phyloP scores from a whole-genome alignment of 2,888 invertebrate species.

The Bugula neritina region DNA sequence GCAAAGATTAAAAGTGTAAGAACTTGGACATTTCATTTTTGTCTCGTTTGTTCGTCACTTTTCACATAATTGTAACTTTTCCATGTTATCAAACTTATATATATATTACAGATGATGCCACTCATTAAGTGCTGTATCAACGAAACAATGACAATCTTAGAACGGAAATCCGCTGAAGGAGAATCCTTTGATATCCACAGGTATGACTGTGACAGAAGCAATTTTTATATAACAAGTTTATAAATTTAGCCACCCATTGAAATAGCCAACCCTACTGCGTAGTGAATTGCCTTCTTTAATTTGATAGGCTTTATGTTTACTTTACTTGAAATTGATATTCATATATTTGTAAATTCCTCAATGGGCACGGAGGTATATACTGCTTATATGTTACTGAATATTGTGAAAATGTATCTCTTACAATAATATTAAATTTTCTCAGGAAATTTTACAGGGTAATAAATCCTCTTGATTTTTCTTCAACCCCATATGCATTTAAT shows the following conservation, averaged over 20 bases:
- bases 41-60: too few species aligned
- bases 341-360: background rate
- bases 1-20: conserved; percentile 55
- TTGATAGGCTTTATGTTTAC: background rate
- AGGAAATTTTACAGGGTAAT: too few species aligned
- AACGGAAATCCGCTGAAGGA: conserved; percentile 37
- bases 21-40: too few species aligned
- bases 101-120: conserved; percentile 48
- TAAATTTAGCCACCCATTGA: too few species aligned
- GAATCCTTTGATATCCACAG: conserved; percentile 52
- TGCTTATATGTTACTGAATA: background rate
- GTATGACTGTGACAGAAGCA: too few species aligned
- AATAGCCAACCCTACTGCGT: background rate
- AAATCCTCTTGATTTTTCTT: too few species aligned
- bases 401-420: too few species aligned
- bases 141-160: conserved; percentile 48
- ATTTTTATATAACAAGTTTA: too few species aligned
- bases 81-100: background rate
- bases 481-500: too few species aligned
- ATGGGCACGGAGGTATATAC: background rate
- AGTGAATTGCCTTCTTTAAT: background rate
- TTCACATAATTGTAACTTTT: too few species aligned
- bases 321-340: background rate
- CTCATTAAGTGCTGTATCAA: conserved; percentile 52
- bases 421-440: too few species aligned